Base-by-base conservation (phyloP, 2,797 vertebrate species). In the Novumbra hubbsi region DNA sequence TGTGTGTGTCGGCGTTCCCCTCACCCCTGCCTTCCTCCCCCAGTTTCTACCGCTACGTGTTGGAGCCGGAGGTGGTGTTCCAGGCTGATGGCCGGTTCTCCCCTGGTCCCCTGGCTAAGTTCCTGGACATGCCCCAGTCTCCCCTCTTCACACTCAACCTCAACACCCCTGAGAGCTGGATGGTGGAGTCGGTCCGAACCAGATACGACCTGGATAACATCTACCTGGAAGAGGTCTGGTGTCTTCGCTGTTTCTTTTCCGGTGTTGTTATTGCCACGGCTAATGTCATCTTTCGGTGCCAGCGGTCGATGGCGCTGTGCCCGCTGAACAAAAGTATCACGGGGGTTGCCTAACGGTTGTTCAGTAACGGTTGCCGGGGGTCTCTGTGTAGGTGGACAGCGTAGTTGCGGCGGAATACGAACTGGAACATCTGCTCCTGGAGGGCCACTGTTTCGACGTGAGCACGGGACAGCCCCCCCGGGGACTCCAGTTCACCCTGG, bases 121-220 rank as follows among this genome's bases (percentile, higher is more conserved):
- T 99, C 89, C 85, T 98, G 86, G 98, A 99, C 91, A 98, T 99
- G 98, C 98, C 98, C 16, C 96, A 97, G 75, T 94, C 96, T 71
- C 97, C 96, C 0, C 90, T 99, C 62, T 99, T 99, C 86, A 99
- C 98, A 64, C 87, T 99, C 84, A 98, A 97, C 89, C 91, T 98
- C 63, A 98, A 97, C 89, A 98, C 97, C 12, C 97, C 98, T 0
- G 98, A 99, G 89, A 97, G 96, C 77, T 99, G 98, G 98, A 99
- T 99, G 96, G 96, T 99, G 24, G 97, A 99, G 84, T 98, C 98
- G 9, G 96, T 99, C 68, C 91, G 88, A 85, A 97, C 98, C 4
- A 95, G 96, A 0, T 98, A 99, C 45, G 98, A 99, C 92, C 93
- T 99, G 84, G 98, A 99, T 88, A 99, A 99, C 87, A 99, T 99